Conservation (phyloP, 2,113 vertebrate genomes). For the Perognathus longimembris region DNA sequence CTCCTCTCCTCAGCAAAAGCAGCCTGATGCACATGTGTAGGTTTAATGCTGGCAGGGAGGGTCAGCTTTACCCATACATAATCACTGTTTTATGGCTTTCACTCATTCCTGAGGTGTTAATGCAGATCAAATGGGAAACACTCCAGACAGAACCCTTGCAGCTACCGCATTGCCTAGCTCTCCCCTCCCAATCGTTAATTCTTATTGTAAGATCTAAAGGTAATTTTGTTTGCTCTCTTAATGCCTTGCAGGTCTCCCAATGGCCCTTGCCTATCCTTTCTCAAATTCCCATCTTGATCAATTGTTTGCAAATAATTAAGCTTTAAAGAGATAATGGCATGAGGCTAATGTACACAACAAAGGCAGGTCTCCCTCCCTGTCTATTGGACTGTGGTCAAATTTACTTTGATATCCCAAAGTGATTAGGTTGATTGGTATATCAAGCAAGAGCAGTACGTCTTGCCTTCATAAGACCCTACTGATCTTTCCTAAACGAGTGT, state of each 20-base stretch:
- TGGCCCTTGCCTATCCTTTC: constrained; percentile 86
- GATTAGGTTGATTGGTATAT: constrained; percentile 76
- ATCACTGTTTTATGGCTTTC: constrained; percentile 89
- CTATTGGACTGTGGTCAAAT: constrained; percentile 83
- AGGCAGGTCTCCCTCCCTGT: constrained; percentile 85
- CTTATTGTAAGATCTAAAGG: constrained; percentile 88
- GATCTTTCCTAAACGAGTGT: constrained; percentile 52
- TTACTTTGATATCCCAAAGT: constrained; percentile 86
- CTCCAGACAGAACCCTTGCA: constrained; percentile 82
- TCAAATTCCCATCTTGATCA: constrained; percentile 91
- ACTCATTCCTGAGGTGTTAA: constrained; percentile 90
- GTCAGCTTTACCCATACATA: constrained; percentile 85
- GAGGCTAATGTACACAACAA: constrained; percentile 88
- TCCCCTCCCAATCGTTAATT: constrained; percentile 87
- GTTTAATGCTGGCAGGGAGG: constrained; percentile 84
- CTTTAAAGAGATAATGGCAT: constrained; percentile 91
- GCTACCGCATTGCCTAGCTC: constrained; percentile 74
- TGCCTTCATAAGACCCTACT: constrained; percentile 59
- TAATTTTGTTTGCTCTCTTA: constrained; percentile 92
- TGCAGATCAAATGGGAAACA: constrained; percentile 91
- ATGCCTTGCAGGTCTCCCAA: constrained; percentile 88
- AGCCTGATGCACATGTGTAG: constrained; percentile 53
- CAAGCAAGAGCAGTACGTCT: constrained; percentile 57
- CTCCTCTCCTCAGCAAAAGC: constrained; percentile 43
- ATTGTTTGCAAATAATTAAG: constrained; percentile 95